A percentile compares a stretch with the other conserved stretches of the same genome.
These are phyloP conservation scores for Tylochromis polylepis DNA, from an alignment of 2,113 vertebrate species.

Conservation along the genomic window DNA sequence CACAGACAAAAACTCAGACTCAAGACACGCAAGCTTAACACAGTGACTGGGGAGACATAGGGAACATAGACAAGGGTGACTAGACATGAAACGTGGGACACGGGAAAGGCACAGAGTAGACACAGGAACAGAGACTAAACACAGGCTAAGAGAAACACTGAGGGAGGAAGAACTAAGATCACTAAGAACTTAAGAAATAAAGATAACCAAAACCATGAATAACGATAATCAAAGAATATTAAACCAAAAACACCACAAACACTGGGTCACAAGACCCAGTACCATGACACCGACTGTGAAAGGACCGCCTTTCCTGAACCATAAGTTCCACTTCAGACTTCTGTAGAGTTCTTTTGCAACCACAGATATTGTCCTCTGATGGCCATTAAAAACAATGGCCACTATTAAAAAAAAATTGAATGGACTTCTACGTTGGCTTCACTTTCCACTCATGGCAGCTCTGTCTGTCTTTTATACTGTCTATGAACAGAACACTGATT, in stretches of 20 bases:
- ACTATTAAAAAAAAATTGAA: not conserved
- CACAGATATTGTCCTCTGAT: not conserved
- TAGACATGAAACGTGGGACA: not conserved
- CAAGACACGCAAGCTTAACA: too few relatives aligned
- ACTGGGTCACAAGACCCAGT: not conserved
- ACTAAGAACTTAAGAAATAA: too few relatives aligned
- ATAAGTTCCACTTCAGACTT: not conserved
- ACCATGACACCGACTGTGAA: not conserved
- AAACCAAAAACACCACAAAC: not conserved
- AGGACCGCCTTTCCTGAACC: too few relatives aligned
- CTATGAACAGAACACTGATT: not conserved
- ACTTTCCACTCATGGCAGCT: not conserved
- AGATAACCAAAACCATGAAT: not conserved
- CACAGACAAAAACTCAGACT: too few relatives aligned
- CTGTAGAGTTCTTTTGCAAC: not conserved
- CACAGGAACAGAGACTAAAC: not conserved
- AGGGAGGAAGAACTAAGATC: not conserved
- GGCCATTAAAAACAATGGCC: not conserved
- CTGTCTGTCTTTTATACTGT: not conserved
- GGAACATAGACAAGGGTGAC: not conserved
- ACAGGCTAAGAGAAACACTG: accelerated
- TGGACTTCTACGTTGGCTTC: not conserved
- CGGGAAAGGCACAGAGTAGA: too few relatives aligned
- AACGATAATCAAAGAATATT: not conserved
- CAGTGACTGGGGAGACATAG: too few relatives aligned